Base-by-base conservation (phyloP, 1,140 invertebrate genomes). In the Drosophila eugracilis region DNA sequence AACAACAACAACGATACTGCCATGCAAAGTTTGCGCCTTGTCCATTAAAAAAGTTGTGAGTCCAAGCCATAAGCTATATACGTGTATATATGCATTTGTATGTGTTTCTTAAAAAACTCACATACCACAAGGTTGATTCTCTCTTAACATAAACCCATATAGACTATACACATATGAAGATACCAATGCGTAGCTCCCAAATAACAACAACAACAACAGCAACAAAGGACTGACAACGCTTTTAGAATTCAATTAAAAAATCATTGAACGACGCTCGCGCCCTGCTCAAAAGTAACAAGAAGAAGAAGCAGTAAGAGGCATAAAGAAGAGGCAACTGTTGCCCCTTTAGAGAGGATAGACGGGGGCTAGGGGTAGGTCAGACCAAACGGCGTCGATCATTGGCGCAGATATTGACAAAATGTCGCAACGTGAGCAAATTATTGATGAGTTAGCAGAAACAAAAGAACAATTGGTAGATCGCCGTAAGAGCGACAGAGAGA, bases 171-270 rank as follows among this genome's bases (percentile, higher is more conserved):
- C 41, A 57, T 42, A 69, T 69, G 44, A 45, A 81, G 77, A 85
- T 86, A 80, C 80, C 80, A 74, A 86, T 75, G 81, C 80, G 72
- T 85, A 80, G 75, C 80, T 39, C 28, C 62, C 73, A 45, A 63
- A 47, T 19, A 49, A 53, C 73, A 76, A 75, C 28, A 83, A 77
- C 30, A 32, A 32, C 73, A 76, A 75, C 28, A 83, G 76, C 30
- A 32, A 32, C 47, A 50, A 70, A 71, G 78, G 67, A 86, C 63
- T 62, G 74, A 78, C 66, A 88, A 88, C 84, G 78, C 73, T 88
- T 89, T 88, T 88, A 84, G 84, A 88, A 88, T 88, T 88, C 84
- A 88, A 88, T 88, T 88, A 88, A 88, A 88, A 88, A 67, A 84
- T 84, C 84, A 88, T 88, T 88, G 85, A 79, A 63, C 78, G 41